A percentile compares a stretch with the other conserved stretches of the same genome.
These are phyloP conservation scores for pig (Sus scrofa) DNA, from an alignment of 2,113 vertebrate species.

Conservation along the genomic window T2T-Sscrofa CM000817.6:173917001-173917500, in stretches of 20 bases:
- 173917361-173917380: not conserved
- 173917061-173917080: too few relatives aligned
- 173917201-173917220: too few relatives aligned
- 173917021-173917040: not conserved
- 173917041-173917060: too few relatives aligned
- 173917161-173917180: too few relatives aligned
- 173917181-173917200: too few relatives aligned
- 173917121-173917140: too few relatives aligned
- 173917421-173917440: conserved; percentile 22
- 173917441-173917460: not conserved
- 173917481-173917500: not conserved
- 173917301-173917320: not conserved
- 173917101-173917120: too few relatives aligned
- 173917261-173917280: not conserved
- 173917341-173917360: not conserved
- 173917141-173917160: too few relatives aligned
- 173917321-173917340: not conserved
- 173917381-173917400: not conserved
- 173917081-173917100: too few relatives aligned
- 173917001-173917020: too few relatives aligned
- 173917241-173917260: not conserved
- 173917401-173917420: not conserved
- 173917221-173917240: too few relatives aligned
- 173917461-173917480: not conserved
- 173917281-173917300: not conserved